phyloP scores from a whole-genome alignment of 1,140 invertebrate species.

The Trichonephila clavata region DNA sequence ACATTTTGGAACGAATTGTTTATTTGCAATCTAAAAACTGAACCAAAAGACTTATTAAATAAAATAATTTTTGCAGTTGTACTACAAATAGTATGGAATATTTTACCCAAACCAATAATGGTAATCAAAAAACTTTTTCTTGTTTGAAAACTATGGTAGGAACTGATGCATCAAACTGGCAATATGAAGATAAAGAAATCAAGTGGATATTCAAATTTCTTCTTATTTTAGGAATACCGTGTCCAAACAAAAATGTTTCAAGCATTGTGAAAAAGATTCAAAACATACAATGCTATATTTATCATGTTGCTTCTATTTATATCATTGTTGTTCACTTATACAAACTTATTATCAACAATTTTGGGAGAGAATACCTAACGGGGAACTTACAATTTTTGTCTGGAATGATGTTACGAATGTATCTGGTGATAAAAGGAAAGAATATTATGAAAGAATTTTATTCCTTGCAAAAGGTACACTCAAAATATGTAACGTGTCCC shows the following conservation, averaged over 20 bases:
- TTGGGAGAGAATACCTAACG: background rate
- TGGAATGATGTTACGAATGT: background rate
- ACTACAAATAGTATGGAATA: too few relatives aligned
- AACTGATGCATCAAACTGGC: background rate
- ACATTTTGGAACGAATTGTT: too few relatives aligned
- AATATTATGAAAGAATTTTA: background rate
- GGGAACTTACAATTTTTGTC: background rate
- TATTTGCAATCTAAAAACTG: too few relatives aligned
- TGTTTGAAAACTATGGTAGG: background rate
- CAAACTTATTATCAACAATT: background rate
- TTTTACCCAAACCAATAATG: too few relatives aligned
- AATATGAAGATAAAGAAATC: background rate
- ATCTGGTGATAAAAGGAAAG: background rate
- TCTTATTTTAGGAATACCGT: background rate
- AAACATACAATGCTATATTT: background rate
- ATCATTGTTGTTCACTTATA: background rate
- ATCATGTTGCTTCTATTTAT: background rate
- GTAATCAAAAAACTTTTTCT: too few relatives aligned
- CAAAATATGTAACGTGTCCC: background rate
- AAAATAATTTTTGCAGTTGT: too few relatives aligned
- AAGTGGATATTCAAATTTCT: background rate
- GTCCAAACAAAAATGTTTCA: background rate
- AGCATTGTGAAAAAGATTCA: background rate
- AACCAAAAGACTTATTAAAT: too few relatives aligned
- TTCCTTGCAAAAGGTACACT: background rate